Conservation (phyloP, 2,113 vertebrate genomes). For the Stegastes partitus region DNA sequence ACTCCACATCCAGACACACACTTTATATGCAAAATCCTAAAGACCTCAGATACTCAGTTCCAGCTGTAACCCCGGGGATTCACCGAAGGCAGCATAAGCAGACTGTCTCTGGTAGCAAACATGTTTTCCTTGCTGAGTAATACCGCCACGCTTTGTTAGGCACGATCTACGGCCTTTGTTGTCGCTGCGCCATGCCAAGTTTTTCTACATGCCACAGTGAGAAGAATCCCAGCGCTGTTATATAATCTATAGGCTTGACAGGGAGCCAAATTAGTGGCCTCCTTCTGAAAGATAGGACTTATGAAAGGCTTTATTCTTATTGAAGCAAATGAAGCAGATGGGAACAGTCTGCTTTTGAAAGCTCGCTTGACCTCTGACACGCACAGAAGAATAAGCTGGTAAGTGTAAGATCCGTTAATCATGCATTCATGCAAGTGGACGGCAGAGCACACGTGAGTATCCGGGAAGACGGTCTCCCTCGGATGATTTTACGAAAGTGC, state of each 20-base stretch:
- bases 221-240: slow-evolving; percentile 58
- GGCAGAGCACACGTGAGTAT: slow-evolving; percentile 7
- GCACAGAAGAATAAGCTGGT: slow-evolving; percentile 54
- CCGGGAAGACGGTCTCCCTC: no score
- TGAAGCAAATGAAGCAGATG: slow-evolving; percentile 72
- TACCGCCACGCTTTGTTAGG: slow-evolving; percentile 72
- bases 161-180: slow-evolving; percentile 69
- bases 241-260: slow-evolving; percentile 70
- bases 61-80: slow-evolving; percentile 15
- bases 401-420: slow-evolving; percentile 52
- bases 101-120: slow-evolving; percentile 48
- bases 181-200: slow-evolving; percentile 57
- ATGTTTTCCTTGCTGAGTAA: slow-evolving; percentile 63
- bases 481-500: no score
- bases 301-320: slow-evolving; percentile 72
- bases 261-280: slow-evolving; percentile 63
- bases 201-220: slow-evolving; percentile 69
- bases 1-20: background rate
- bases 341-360: slow-evolving; percentile 52
- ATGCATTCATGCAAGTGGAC: slow-evolving; percentile 31
- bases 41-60: slow-evolving; percentile 1
- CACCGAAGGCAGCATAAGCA: slow-evolving; percentile 37
- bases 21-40: background rate
- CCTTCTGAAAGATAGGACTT: slow-evolving; percentile 60
- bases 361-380: slow-evolving; percentile 61